Base-by-base conservation (phyloP, 2,888 invertebrate species). In the Epinotia demarniana region DNA sequence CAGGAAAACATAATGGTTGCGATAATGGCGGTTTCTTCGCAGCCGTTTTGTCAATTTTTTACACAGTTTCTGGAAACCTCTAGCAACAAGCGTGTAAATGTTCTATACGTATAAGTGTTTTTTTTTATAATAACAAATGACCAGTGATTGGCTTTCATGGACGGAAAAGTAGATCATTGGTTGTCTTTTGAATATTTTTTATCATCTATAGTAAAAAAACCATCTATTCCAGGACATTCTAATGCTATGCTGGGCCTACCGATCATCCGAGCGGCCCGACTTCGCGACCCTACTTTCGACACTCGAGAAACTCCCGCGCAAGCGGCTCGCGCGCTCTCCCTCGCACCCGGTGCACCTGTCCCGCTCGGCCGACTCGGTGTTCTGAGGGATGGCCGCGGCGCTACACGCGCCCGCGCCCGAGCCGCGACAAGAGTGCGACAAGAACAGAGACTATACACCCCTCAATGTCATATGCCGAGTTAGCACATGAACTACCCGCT, bases 291-390 rank as follows among this genome's bases (percentile, higher is more conserved):
- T 99, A 76, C 95, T 98, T 81, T 96, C 96, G 75, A 96, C 97
- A 76, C 95, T 99, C 75, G 98, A 99, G 87, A 97, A 97, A 89
- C 95, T 99, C 84, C 99, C 99, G 63, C 98, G 98, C 92, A 99
- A 99, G 94, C 96, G 98, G 63, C 95, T 99, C 81, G 98, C 98
- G 69, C 97, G 99, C 80, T 99, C 99, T 87, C 99, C 99, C 80
- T 99, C 99, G 78, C 99, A 99, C 95, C 99, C 99, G 46, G 97
- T 99, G 39, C 99, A 99, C 89, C 95, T 99, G 84, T 99, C 99
- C 66, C 96, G 99, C 86, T 99, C 99, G 69, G 99, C 98, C 63
- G 99, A 99, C 95, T 98, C 98, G 70, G 98, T 99, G 86, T 98
- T 98, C 95, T 98, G 89, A 92, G 87, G 53, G 66, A 27, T 33